Evolutionary conservation across 2,797 vertebrate species (phyloP).

Genomic region (Protonibea diacanthus): DNA sequence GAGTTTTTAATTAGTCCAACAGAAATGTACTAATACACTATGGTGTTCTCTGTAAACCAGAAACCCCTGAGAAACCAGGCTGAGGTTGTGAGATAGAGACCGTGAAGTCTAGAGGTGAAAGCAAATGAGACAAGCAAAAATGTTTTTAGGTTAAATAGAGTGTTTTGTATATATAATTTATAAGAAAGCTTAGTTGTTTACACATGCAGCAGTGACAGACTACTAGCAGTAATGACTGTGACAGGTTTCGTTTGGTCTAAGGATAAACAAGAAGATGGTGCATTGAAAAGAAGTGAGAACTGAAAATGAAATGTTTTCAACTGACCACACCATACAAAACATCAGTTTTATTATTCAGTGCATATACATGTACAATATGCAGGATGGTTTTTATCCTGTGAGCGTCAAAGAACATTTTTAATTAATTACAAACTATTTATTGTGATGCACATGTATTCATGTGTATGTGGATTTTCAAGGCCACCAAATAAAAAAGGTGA

Average conservation of each 20-base stretch:
- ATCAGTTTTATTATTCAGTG: not conserved
- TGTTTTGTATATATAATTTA: not conserved
- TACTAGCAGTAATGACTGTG: not conserved
- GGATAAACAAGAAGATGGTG: not conserved
- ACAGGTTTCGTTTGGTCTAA: not conserved
- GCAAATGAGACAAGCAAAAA: not conserved
- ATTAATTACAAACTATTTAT: not conserved
- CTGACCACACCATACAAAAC: not conserved
- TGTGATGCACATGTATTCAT: not conserved
- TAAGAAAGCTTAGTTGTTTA: not conserved
- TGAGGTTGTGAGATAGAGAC: not conserved
- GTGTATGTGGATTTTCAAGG: not conserved
- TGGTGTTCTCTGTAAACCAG: not conserved
- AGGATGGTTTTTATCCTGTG: not conserved
- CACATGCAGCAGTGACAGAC: not conserved
- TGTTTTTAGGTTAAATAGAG: not conserved
- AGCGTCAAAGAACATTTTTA: not conserved
- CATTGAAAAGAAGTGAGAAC: not conserved
- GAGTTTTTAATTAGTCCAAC: not conserved
- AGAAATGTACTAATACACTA: not conserved
- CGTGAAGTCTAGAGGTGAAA: not conserved
- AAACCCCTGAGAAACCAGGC: constrained; percentile 8
- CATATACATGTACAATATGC: not conserved
- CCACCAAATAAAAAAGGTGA: not conserved
- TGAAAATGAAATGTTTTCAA: not conserved